phyloP scores from a whole-genome alignment of 1,140 invertebrate genomes.

The Aphaenogaster ashmeadi region DNA sequence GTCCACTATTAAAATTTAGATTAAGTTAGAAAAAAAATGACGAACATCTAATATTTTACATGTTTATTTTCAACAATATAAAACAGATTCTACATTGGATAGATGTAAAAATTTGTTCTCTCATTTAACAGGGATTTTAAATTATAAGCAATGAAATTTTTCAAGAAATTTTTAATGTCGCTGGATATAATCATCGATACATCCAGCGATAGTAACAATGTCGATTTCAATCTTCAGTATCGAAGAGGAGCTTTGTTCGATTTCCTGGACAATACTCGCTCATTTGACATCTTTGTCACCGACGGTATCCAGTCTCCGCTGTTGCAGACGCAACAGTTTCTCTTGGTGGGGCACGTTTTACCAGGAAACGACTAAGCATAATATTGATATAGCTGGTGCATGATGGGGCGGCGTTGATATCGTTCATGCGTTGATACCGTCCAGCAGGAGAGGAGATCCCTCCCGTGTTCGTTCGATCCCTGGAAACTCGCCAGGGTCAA shows the following conservation, averaged over 20 bases:
- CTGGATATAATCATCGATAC: neutral
- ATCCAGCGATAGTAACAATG: neutral
- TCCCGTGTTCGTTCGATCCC: constrained; percentile 63
- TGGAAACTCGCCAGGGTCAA: constrained; percentile 68
- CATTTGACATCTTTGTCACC: constrained; percentile 43
- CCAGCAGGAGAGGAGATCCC: constrained; percentile 54
- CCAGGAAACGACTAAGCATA: constrained; percentile 81
- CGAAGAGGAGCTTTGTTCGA: constrained; percentile 12
- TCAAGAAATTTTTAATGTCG: neutral
- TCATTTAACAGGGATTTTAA: neutral
- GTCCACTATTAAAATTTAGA: neutral
- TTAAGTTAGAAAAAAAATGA: neutral
- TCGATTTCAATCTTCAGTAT: neutral
- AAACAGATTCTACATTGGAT: neutral
- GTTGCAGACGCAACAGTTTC: constrained; percentile 79
- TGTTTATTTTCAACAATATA: neutral
- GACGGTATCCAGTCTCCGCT: constrained; percentile 75
- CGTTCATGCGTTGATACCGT: constrained; percentile 70
- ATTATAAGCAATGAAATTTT: neutral
- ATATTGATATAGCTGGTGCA: constrained; percentile 79
- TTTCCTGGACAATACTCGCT: constrained; percentile 26
- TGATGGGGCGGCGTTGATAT: constrained; percentile 71
- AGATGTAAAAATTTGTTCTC: neutral
- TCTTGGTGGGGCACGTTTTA: constrained; percentile 77
- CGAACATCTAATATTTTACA: neutral